Conservation (phyloP, 2,888 invertebrate species). For the Heterodera filipjevi region DNA sequence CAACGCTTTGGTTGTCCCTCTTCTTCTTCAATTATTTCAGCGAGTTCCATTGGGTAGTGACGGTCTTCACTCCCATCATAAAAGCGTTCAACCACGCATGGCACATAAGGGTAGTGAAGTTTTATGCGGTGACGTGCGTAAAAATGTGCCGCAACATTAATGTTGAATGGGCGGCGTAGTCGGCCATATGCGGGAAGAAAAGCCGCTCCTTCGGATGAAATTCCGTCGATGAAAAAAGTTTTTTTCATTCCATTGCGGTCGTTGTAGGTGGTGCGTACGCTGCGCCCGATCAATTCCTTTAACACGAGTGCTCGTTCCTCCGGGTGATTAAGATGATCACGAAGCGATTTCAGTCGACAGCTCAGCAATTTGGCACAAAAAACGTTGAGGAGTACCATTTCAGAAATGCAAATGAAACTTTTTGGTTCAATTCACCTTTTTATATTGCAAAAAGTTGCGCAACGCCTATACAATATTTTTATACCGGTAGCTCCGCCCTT, state of each 20-base stretch:
- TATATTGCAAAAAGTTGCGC: too few relatives aligned
- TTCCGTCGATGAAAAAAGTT: constrained; percentile 4
- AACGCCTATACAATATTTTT: too few relatives aligned
- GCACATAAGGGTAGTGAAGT: too few relatives aligned
- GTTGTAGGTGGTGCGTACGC: background rate
- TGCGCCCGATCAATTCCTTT: background rate
- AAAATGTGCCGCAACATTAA: too few relatives aligned
- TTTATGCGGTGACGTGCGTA: too few relatives aligned
- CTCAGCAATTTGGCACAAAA: background rate
- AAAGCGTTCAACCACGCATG: background rate
- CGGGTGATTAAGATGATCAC: constrained; percentile 8
- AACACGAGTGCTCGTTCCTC: background rate
- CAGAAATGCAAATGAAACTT: too few relatives aligned
- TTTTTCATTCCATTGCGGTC: background rate
- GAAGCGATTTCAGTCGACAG: background rate
- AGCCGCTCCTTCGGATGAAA: background rate
- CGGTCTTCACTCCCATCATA: background rate
- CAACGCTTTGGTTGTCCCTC: too few relatives aligned
- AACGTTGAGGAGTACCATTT: background rate
- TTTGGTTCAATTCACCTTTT: too few relatives aligned
- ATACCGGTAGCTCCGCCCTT: too few relatives aligned
- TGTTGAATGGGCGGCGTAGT: too few relatives aligned
- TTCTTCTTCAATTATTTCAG: background rate
- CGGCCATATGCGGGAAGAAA: background rate
- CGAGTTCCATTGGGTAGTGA: background rate